Evolutionary conservation across 1,140 invertebrate species (phyloP), one percentile per base, ranked within the genome.

Genomic region (Drosophila simulans): DNA sequence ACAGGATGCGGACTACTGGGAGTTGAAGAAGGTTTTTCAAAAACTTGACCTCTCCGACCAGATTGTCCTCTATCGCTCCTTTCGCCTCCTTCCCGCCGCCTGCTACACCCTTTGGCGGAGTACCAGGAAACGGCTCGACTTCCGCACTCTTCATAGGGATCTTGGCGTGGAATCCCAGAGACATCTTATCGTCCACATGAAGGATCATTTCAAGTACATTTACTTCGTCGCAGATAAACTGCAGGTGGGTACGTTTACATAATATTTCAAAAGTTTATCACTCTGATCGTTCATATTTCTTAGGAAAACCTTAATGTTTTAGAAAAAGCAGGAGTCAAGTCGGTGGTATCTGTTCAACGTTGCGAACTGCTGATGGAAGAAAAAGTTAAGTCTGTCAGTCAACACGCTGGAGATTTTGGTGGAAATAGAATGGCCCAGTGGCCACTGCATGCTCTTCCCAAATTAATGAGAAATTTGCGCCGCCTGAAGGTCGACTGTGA

Each of bases 191-290:
- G 13, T 51, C 10, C 25, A 34, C 25, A 51, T 51, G 48, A 34
- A 12, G 27, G 48, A n/a, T 3, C 27, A 51, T n/a, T 51, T 51
- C 2, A 51, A 51, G 48, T 51, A 51, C 25, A 25, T 34, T 4
- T 51, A 51, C n/a, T 51, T 51, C n/a, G 48, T 51, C n/a, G 48
- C 48, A 8, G n/a, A 51, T 34, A 34, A 17, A 12, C 27, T 51
- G n/a, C 48, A 51, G 48, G 48, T 51, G 10, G 31, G 17, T 4
- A 43, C 8, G 7, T 42, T 42, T 34, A 37, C 35, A 37, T 2
- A 8, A 7, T 31, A 31, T 1, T 27, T 5, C 27, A 27, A 27
- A 27, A 27, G 27, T 27, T 22, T 22, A 22, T 31, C 7, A 10
- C 8, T 10, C 31, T 31, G 7, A 13, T 8, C 17, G 3, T 42